Evolutionary conservation across 2,888 invertebrate species (phyloP).

Genomic region (Saturnia japonica): DNA sequence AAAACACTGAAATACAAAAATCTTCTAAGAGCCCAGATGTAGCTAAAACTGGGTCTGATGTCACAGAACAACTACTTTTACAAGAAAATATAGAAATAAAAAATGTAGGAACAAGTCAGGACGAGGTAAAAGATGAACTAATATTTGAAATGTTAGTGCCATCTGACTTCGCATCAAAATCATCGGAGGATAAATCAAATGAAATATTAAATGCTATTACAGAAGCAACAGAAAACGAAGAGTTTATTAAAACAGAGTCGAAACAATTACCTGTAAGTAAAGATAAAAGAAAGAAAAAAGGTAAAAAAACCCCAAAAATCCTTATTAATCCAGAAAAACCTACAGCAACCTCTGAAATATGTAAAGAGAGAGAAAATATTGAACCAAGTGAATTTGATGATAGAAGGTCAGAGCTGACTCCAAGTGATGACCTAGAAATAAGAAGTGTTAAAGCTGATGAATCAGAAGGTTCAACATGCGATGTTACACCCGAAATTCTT

Average conservation of each 20-base stretch:
- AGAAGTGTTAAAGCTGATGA: conserved; percentile 46
- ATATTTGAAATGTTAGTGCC: conserved; percentile 21
- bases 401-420: conserved; percentile 25
- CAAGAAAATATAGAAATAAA: conserved; percentile 13
- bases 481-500: conserved; percentile 60
- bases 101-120: background rate
- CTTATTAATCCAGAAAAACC: conserved; percentile 11
- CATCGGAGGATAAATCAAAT: conserved; percentile 10
- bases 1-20: conserved; percentile 49
- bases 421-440: conserved; percentile 40
- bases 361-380: conserved; percentile 21
- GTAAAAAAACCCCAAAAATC: conserved; percentile 31
- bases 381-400: conserved; percentile 24
- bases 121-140: conserved; percentile 18
- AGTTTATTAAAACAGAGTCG: background rate
- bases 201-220: conserved; percentile 17
- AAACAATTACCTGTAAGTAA: conserved; percentile 7
- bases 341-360: conserved; percentile 22
- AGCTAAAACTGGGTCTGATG: conserved; percentile 14
- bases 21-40: conserved; percentile 36
- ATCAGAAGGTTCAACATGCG: conserved; percentile 44
- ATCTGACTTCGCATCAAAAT: conserved; percentile 10
- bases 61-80: conserved; percentile 18
- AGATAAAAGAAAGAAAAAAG: conserved; percentile 23
- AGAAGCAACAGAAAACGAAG: background rate